These are phyloP conservation scores for Pseudorhiza aurosa DNA, from an alignment of 30 jellyfish, hydroid and myxozoan species.

Conservation along the genomic window DNA sequence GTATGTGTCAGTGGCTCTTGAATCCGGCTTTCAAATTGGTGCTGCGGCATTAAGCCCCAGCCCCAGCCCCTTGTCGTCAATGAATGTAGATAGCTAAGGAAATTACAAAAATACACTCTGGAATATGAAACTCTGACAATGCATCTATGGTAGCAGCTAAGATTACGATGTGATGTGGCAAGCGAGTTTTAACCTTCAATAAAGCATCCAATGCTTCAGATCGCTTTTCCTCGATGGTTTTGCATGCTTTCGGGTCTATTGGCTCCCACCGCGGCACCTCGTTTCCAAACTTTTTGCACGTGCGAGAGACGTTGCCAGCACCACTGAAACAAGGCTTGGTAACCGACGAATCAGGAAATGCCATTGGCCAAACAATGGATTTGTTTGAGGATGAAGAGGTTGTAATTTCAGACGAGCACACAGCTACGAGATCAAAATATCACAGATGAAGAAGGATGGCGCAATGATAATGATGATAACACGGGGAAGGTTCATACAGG, in stretches of 20 bases:
- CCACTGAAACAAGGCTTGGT: slow-evolving; percentile 33
- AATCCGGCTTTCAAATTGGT: no score
- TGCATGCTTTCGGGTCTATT: slow-evolving; percentile 26
- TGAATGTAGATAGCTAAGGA: no score
- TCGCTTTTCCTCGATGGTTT: slow-evolving; percentile 9
- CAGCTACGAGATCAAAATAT: slow-evolving; percentile 6
- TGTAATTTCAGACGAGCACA: slow-evolving; percentile 43
- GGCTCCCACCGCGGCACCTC: slow-evolving; percentile 48
- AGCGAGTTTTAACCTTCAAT: neutral
- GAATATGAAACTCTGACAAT: no score
- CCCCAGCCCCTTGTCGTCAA: no score
- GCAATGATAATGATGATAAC: no score
- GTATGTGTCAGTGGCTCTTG: no score
- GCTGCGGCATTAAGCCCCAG: no score
- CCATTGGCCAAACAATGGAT: slow-evolving; percentile 37
- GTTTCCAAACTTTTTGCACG: slow-evolving; percentile 5
- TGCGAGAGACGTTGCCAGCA: slow-evolving; percentile 46
- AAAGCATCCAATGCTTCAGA: slow-evolving; percentile 30
- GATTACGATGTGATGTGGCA: no score
- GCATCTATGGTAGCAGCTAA: no score
- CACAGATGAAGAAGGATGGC: no score
- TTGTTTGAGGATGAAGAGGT: slow-evolving; percentile 16
- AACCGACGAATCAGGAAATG: slow-evolving; percentile 23
- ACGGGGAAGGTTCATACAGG: no score
- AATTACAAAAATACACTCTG: no score